A percentile compares a stretch with the other conserved stretches of the same genome.
phyloP scores from a whole-genome alignment of 2,797 vertebrate genomes.

The Fringilla coelebs region DNA sequence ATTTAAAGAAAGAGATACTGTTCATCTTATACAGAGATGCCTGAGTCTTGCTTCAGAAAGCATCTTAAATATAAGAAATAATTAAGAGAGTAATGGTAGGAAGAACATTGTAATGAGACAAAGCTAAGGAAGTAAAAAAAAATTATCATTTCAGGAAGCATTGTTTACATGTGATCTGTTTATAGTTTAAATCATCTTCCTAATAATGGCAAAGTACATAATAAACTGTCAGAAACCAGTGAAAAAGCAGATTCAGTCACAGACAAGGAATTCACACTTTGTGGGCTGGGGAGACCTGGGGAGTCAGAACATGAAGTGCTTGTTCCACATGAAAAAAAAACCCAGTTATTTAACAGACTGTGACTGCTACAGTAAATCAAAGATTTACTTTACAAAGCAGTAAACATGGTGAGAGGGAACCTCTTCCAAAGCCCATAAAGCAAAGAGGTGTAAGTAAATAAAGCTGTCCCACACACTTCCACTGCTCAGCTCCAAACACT shows the following conservation, averaged over 20 bases:
- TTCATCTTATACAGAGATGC: background rate
- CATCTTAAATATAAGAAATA: background rate
- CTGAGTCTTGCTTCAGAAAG: background rate
- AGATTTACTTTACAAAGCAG: background rate
- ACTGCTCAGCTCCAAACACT: background rate
- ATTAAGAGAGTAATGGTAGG: background rate
- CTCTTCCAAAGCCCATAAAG: background rate
- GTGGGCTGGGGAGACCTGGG: background rate
- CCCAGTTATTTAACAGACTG: background rate
- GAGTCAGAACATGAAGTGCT: background rate
- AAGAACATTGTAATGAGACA: background rate
- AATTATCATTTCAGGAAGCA: background rate
- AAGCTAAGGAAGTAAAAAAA: background rate
- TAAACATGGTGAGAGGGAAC: background rate
- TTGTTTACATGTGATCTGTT: background rate
- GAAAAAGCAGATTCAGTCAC: background rate
- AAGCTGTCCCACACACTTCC: background rate
- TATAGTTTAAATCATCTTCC: background rate
- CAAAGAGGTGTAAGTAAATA: background rate
- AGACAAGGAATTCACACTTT: background rate
- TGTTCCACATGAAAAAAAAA: background rate
- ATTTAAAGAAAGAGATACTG: rapidly evolving
- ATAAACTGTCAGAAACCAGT: background rate
- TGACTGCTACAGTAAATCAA: background rate
- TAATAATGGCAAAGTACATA: background rate